phyloP scores from a whole-genome alignment of 1,140 invertebrate genomes.

The Mizuhopecten yessoensis region DNA sequence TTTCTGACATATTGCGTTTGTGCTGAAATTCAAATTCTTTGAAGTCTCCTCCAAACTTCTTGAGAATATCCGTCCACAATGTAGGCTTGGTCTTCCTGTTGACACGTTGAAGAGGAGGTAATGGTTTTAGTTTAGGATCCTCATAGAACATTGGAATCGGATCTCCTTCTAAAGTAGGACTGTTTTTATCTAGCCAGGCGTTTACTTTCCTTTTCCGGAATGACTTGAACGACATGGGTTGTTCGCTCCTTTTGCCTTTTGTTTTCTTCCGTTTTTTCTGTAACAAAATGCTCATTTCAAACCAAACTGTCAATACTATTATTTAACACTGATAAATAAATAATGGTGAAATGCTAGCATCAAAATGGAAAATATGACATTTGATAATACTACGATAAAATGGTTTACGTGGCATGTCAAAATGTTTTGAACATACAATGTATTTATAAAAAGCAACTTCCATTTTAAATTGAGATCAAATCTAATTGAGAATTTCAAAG shows the following conservation, averaged over 20 bases:
- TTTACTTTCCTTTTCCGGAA: conserved; percentile 4
- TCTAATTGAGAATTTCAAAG: no score
- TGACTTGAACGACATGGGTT: neutral
- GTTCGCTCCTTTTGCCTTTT: neutral
- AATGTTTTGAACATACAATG: no score
- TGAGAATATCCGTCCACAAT: conserved; percentile 63
- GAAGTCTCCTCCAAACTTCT: conserved; percentile 59
- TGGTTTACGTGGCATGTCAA: no score
- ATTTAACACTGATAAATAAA: neutral
- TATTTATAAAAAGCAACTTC: no score
- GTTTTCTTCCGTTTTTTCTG: conserved; percentile 38
- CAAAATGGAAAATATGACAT: no score
- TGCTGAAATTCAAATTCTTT: conserved; percentile 58
- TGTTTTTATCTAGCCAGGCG: neutral
- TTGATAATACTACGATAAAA: no score
- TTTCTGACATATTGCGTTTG: conserved; percentile 63
- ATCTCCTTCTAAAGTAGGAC: conserved; percentile 41
- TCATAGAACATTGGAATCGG: conserved; percentile 55
- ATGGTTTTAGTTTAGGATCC: conserved; percentile 57
- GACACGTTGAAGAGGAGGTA: conserved; percentile 65
- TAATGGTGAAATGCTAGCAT: no score
- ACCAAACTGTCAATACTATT: neutral
- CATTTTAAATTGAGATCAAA: no score
- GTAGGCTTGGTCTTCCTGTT: conserved; percentile 62
- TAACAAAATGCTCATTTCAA: conserved; percentile 4